Evolutionary conservation across 1,140 invertebrate genomes (phyloP).

Genomic region (Tetramorium alpestre): DNA sequence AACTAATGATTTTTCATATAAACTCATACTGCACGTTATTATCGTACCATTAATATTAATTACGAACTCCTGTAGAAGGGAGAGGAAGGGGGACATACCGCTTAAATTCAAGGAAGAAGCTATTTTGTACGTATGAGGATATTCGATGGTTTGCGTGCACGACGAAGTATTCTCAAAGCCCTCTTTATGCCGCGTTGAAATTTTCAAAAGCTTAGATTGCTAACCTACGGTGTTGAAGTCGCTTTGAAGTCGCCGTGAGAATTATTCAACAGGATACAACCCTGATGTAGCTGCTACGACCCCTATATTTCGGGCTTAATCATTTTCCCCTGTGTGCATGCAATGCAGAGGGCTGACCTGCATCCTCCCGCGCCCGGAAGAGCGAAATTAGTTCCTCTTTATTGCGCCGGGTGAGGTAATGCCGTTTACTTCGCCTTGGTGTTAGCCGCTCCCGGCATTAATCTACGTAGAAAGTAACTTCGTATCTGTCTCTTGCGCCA

Average conservation of each 20-base stretch:
- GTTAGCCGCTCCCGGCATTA: constrained; percentile 25
- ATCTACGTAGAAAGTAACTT: constrained; percentile 43
- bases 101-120: neutral
- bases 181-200: constrained; percentile 27
- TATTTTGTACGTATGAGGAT: neutral
- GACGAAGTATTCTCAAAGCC: constrained; percentile 23
- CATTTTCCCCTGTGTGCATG: constrained; percentile 36
- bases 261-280: constrained; percentile 58
- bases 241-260: constrained; percentile 47
- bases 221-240: constrained; percentile 38
- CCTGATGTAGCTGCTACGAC: neutral
- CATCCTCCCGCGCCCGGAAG: constrained; percentile 34
- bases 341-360: constrained; percentile 36
- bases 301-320: constrained; percentile 51
- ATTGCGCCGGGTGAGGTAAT: constrained; percentile 42
- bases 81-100: neutral
- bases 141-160: neutral
- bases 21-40: neutral
- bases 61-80: neutral
- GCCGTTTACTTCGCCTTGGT: constrained; percentile 36
- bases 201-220: constrained; percentile 56
- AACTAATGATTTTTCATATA: neutral
- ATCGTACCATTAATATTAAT: neutral
- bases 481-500: constrained; percentile 2
- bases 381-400: constrained; percentile 57